Conservation (phyloP, 2,888 invertebrate genomes). For the Polydrusus pterygomalis region DNA sequence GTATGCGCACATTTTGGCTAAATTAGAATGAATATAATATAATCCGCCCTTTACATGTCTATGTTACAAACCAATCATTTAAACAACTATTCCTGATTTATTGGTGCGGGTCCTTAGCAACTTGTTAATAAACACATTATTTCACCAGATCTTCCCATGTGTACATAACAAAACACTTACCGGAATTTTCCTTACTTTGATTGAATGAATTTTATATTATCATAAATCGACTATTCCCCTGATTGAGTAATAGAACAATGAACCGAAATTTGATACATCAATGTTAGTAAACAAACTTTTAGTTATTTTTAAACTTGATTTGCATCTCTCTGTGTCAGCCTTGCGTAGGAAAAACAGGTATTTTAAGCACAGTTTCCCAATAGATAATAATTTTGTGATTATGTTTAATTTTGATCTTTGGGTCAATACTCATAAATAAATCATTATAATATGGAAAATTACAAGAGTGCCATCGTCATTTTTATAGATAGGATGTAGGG, state of each 20-base stretch:
- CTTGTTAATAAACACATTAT: not conserved
- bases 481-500: not conserved
- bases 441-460: constrained; percentile 5
- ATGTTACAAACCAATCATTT: not conserved
- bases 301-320: constrained; percentile 46
- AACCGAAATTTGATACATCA: constrained; percentile 36
- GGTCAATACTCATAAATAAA: not conserved
- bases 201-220: not conserved
- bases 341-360: constrained; percentile 9
- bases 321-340: constrained; percentile 25
- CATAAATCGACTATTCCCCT: constrained; percentile 35
- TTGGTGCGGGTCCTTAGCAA: not conserved
- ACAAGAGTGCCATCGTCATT: not conserved
- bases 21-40: no score
- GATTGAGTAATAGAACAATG: constrained; percentile 50
- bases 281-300: constrained; percentile 49
- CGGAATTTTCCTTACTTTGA: constrained; percentile 13
- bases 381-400: not conserved
- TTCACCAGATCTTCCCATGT: not conserved
- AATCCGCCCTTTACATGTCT: no score
- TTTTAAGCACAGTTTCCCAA: not conserved
- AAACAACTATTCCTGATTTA: not conserved
- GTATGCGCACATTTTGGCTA: no score
- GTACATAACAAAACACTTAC: no score
- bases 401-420: not conserved